Conservation (phyloP, 2,797 vertebrate genomes). For the Threskiornis aethiopicus region DNA sequence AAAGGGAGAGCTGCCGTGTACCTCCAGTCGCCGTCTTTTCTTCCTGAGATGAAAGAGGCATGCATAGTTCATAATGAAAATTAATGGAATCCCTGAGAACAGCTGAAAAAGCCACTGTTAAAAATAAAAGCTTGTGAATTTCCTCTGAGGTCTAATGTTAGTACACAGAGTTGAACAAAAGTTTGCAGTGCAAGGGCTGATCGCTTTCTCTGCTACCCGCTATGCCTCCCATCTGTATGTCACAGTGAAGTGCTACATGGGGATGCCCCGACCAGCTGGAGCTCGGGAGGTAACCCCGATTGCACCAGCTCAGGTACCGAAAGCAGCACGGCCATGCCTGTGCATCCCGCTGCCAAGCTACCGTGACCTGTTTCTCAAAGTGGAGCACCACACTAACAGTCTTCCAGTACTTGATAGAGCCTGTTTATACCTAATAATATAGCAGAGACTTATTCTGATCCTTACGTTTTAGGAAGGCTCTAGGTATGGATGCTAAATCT, state of each 20-base stretch:
- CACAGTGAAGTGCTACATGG: accelerated
- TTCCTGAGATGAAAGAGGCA: conserved; percentile 47
- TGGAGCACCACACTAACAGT: not conserved
- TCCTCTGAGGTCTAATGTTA: not conserved
- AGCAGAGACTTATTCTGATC: not conserved
- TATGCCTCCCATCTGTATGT: not conserved
- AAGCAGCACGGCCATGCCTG: not conserved
- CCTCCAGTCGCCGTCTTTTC: conserved; percentile 27
- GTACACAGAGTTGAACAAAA: not conserved
- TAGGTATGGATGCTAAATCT: not conserved
- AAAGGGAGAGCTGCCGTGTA: not conserved
- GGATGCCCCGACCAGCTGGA: not conserved
- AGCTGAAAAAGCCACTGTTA: not conserved
- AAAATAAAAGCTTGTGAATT: conserved; percentile 28
- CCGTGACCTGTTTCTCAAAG: not conserved
- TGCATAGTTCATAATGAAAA: conserved; percentile 43
- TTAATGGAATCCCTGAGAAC: conserved; percentile 32
- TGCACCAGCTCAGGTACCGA: not conserved
- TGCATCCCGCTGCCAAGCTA: not conserved
- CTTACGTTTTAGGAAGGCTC: not conserved
- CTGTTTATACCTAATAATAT: not conserved
- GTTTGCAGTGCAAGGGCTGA: not conserved
- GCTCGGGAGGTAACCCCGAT: not conserved
- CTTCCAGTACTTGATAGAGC: not conserved
- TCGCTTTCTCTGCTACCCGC: not conserved